Base-by-base conservation (phyloP, 2,113 vertebrate genomes). In the Rutilus rutilus region DNA sequence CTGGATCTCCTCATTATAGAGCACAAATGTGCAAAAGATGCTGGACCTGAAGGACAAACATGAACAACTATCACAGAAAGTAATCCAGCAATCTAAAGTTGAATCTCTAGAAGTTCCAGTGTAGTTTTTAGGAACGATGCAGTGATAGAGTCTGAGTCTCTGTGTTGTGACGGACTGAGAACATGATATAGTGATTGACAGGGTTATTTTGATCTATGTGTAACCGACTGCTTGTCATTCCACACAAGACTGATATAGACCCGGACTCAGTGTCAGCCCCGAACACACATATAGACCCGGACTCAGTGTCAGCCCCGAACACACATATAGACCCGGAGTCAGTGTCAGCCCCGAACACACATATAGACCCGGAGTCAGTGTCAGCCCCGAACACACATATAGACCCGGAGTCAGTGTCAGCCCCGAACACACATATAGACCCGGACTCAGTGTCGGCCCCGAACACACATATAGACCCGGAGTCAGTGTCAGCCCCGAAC, bases 121-220 rank as follows among this genome's bases (percentile, higher is more conserved):
- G 15, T 65, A 3, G 62, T 30, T 8, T 67, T 67, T 19, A 33
- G 14, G 19, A 19, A 33, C 27, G 64, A 6, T 19, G 6, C 27
- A 33, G 2, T 33, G 15, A 67, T 67, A 33, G 64, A 33, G 27
- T 65, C 25, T 14, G n/a, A 8, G 59, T 64, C 27, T 67, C 15
- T 67, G 6, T 19, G 25, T 64, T 64, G 4, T 54, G 33, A 33
- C 33, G 33, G 50, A 52, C 45, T n/a, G 47, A 82, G 73, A 60
- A 84, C 42, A 42, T 84, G 82, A 87, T 84, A 69, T 74, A 52
- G 25, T 67, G 73, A 77, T 83, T 77, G 54, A 74, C 76, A 79
- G 39, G 76, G 82, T 84, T 87, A 87, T 87, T 87, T 84, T 87
- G 86, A 36, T 36, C 36, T 36, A 36, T 36, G 36, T 36, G 73